Base-by-base conservation (phyloP, 2,888 invertebrate genomes). In the Cylindroiulus punctatus region DNA sequence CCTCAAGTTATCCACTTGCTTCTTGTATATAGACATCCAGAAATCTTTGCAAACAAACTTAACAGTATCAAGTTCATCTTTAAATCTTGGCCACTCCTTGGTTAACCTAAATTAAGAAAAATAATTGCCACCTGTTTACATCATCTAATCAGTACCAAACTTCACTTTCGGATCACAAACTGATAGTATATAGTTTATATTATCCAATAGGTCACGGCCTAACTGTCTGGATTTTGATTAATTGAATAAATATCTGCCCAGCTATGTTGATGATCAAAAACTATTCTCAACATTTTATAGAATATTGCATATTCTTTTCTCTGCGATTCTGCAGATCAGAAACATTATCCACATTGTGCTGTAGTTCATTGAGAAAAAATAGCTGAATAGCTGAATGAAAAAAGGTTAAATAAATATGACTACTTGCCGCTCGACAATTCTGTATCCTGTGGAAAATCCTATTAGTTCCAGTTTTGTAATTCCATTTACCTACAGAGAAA, bases 31-130 rank as follows among this genome's bases (percentile, higher is more conserved):
- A 65, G 96, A 94, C n/a, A 96, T 95, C 99, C 99, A 99, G 90
- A 99, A 98, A 90, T 99, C 99, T 86, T 99, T 99, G 90, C 99
- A 99, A 86, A 99, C 96, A 89, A 98, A 99, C 91, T 99, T 99
- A 93, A 99, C 96, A 44, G 96, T 97, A 90, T 99, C 99, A 86
- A 99, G 91, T 91, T 99, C 99, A 92, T 98, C 98, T 91, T 98
- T 97, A 90, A 99, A 98, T 84, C 98, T 93, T 0, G 96, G 94
- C 93, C 95, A 95, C 90, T 99, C 98, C 90, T 96, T 94, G 0
- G 98, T 98, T 85, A 98, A 92, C 88, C 94, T 87, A 85, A 81
- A 76, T 87, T 32, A 87, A 85, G 87, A 86, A 87, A 87, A 84
- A 22, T 65, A n/a, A n/a, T n/a, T n/a, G n/a, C n/a, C n/a, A n/a